These are phyloP conservation scores for Amiota minor DNA, from an alignment of 2,888 invertebrate species.

Conservation along the genomic window DNA sequence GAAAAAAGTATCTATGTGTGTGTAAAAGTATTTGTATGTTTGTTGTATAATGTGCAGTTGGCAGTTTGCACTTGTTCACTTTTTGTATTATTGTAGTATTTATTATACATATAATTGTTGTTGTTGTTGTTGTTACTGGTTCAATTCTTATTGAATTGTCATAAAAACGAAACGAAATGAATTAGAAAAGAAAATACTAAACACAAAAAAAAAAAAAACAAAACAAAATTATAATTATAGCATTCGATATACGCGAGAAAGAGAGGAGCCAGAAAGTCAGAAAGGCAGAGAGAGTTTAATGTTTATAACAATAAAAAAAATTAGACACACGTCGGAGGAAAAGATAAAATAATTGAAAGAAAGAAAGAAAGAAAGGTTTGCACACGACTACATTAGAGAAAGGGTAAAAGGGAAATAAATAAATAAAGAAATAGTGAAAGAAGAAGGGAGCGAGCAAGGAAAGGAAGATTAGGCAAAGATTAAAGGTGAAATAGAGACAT, in stretches of 20 bases:
- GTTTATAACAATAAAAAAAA: no score
- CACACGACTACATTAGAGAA: background rate
- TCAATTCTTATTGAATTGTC: constrained; percentile 19
- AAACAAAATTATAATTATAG: constrained; percentile 21
- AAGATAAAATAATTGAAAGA: background rate
- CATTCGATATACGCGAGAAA: background rate
- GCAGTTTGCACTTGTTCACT: constrained; percentile 17
- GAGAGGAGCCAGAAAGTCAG: background rate
- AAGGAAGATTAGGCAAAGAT: background rate
- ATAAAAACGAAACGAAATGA: constrained; percentile 13
- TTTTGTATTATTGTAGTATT: no score
- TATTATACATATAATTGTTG: background rate
- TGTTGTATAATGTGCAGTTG: constrained; percentile 1
- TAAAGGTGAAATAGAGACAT: background rate
- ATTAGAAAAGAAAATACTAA: background rate
- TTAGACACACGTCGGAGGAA: background rate
- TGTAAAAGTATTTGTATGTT: background rate
- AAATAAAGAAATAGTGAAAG: background rate
- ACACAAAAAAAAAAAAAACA: background rate
- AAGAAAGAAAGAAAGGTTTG: constrained; percentile 1
- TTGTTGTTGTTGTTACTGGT: constrained; percentile 12
- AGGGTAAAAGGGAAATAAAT: background rate
- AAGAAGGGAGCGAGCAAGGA: background rate
- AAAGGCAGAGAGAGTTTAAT: background rate
- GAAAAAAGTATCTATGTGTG: constrained; percentile 36